Percentiles rank a stretch among this genome's conserved stretches.
Conservation (phyloP, 2,113 vertebrate species). For the Ictidomys tridecemlineatus region DNA sequence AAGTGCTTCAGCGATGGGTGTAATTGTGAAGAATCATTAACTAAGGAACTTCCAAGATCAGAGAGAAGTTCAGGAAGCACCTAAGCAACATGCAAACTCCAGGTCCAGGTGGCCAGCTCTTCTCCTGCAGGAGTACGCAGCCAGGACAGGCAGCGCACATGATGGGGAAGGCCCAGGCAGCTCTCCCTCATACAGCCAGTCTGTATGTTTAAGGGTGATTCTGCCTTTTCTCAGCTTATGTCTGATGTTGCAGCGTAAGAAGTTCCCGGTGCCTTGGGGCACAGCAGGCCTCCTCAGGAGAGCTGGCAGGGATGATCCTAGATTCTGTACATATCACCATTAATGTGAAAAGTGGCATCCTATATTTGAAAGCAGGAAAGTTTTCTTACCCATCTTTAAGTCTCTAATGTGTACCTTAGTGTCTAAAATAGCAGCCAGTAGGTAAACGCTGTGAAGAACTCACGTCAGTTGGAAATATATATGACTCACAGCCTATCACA, state of each 20-base stretch:
- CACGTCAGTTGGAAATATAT: not conserved
- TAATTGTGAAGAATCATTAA: not conserved
- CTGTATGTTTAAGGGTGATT: not conserved
- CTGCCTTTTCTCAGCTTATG: not conserved
- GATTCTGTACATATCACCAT: not conserved
- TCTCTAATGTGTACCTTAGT: not conserved
- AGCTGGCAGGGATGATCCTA: not conserved
- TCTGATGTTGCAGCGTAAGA: not conserved
- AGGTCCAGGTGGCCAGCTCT: not conserved
- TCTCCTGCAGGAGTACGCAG: not conserved
- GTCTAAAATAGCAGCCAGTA: not conserved
- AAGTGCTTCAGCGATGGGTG: not conserved
- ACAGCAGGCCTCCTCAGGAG: not conserved
- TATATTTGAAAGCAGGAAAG: not conserved
- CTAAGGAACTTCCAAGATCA: not conserved
- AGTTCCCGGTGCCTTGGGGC: not conserved
- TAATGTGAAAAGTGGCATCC: not conserved
- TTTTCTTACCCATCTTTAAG: not conserved
- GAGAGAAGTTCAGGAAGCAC: not conserved
- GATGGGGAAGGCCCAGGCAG: not conserved
- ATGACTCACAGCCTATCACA: not conserved
- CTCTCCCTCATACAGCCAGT: not conserved
- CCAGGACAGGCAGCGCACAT: not conserved
- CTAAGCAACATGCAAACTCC: not conserved
- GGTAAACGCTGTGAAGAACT: not conserved